These are phyloP conservation scores for Eubasilissa splendida DNA, from an alignment of 2,888 invertebrate genomes.

Conservation along the genomic window DNA sequence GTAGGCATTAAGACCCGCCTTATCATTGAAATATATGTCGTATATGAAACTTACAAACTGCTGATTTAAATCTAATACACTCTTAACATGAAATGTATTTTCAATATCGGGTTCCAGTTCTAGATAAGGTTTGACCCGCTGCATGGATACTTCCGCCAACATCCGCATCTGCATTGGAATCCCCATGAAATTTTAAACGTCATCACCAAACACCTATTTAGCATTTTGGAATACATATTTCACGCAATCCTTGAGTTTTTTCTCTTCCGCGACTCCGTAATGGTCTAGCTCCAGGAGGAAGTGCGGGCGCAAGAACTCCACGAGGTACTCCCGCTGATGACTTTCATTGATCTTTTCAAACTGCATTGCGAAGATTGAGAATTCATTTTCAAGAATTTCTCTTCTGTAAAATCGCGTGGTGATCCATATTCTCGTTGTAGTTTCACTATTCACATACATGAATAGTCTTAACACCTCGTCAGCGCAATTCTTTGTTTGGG, in stretches of 20 bases:
- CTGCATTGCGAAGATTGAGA: background rate
- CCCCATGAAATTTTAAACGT: background rate
- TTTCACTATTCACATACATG: background rate
- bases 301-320: background rate
- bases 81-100: background rate
- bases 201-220: background rate
- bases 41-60: background rate
- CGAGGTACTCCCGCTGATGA: background rate
- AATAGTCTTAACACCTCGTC: background rate
- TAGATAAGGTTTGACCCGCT: background rate
- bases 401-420: background rate
- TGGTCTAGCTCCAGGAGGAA: background rate
- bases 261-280: background rate
- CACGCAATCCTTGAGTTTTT: background rate
- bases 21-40: background rate
- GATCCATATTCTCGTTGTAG: background rate
- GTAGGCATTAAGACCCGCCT: background rate
- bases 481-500: background rate
- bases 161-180: background rate
- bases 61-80: background rate
- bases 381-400: background rate
- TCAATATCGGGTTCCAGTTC: no score
- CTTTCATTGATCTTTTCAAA: background rate
- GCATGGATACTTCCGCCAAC: background rate
- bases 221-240: background rate